phyloP scores from a whole-genome alignment of 2,797 vertebrate genomes.

The Etheostoma perlongum region DNA sequence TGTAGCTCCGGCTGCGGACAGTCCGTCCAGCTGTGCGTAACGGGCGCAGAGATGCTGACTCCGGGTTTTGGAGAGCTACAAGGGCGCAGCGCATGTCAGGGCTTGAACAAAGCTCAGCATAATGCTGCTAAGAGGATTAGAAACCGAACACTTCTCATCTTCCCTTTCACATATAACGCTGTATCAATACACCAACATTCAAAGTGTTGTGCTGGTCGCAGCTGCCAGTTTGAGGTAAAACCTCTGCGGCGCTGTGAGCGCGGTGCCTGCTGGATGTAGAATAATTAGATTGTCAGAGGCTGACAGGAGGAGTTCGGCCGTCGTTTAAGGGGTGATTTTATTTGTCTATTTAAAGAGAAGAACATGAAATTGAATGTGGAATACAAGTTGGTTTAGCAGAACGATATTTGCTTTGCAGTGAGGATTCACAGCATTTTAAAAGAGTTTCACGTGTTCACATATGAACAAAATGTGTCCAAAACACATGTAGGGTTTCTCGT shows the following conservation, averaged over 20 bases:
- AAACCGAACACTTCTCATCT: constrained; percentile 60
- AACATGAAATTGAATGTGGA: too few species aligned
- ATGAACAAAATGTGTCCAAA: background rate
- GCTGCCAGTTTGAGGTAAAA: background rate
- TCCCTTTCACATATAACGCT: constrained; percentile 61
- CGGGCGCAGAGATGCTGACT: constrained; percentile 79
- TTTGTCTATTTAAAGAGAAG: too few species aligned
- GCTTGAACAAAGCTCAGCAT: constrained; percentile 83
- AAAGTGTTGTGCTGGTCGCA: background rate
- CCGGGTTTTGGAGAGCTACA: constrained; percentile 74
- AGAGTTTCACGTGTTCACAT: background rate
- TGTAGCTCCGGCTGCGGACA: constrained; percentile 35
- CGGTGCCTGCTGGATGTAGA: background rate
- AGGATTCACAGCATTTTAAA: background rate
- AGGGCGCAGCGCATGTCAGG: constrained; percentile 84
- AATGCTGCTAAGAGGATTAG: constrained; percentile 92
- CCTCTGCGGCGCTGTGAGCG: background rate
- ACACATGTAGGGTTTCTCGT: background rate
- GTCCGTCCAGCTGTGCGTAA: constrained; percentile 77
- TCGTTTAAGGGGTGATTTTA: background rate
- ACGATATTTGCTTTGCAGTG: too few species aligned
- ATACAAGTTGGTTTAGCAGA: background rate
- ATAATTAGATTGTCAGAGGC: background rate
- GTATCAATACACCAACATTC: constrained; percentile 63
- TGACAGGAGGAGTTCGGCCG: background rate